Percentiles rank a stretch among this genome's conserved stretches.
phyloP scores from a whole-genome alignment of 1,140 invertebrate species.

The Bombus waltoni region DNA sequence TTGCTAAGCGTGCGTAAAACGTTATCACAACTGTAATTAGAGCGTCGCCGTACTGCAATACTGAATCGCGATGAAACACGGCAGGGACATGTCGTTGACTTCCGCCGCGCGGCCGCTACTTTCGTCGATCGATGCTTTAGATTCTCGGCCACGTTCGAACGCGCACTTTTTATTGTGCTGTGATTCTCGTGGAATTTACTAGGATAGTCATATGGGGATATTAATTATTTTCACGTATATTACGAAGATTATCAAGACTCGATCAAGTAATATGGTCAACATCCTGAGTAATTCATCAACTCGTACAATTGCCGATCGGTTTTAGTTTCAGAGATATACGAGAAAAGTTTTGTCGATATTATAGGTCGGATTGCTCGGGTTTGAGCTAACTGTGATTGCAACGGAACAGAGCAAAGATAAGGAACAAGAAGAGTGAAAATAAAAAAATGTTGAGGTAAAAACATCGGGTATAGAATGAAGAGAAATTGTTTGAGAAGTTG shows the following conservation, averaged over 20 bases:
- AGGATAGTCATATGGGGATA: no score
- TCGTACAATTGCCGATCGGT: no score
- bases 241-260: no score
- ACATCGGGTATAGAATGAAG: background rate
- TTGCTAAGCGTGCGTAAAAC: constrained; percentile 66
- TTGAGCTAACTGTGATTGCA: background rate
- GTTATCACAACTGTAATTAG: constrained; percentile 69
- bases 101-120: background rate
- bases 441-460: background rate
- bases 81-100: constrained; percentile 41
- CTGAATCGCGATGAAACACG: constrained; percentile 54
- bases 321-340: no score
- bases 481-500: background rate
- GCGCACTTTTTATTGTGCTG: background rate
- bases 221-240: no score
- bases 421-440: background rate
- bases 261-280: no score
- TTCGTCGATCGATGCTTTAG: constrained; percentile 13
- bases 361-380: no score
- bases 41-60: constrained; percentile 61
- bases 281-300: no score
- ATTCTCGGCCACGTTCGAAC: background rate
- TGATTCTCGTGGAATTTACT: background rate
- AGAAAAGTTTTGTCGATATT: no score
- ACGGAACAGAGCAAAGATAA: background rate